Conservation (phyloP, 2,888 invertebrate species). For the Hyposoter didymator region DNA sequence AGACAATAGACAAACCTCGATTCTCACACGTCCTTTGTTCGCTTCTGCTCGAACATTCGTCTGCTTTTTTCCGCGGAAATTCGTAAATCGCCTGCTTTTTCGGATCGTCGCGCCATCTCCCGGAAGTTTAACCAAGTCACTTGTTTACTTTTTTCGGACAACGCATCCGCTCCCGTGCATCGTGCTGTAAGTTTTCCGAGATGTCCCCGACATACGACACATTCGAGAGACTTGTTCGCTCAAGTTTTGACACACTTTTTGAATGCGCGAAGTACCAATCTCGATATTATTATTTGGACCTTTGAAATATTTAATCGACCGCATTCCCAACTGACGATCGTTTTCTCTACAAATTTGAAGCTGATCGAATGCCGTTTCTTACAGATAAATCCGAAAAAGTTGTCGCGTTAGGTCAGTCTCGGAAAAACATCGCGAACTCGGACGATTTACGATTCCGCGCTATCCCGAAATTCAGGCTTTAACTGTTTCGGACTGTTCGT, state of each 20-base stretch:
- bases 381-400: no score
- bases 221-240: no score
- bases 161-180: not conserved
- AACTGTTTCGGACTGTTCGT: no score
- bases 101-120: conserved; percentile 35
- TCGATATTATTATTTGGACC: not conserved
- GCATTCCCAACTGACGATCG: not conserved
- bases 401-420: no score
- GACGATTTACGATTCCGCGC: no score
- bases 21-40: not conserved
- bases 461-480: no score
- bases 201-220: no score
- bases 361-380: not conserved
- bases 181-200: no score
- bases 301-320: not conserved
- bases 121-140: conserved; percentile 30
- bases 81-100: not conserved
- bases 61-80: not conserved
- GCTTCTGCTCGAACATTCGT: conserved; percentile 23
- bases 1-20: conserved; percentile 25
- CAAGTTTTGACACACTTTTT: no score
- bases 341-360: not conserved
- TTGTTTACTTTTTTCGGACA: not conserved
- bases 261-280: no score
- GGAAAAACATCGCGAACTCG: no score